phyloP scores from a whole-genome alignment of 1,140 invertebrate species.

The Lucilia sericata region DNA sequence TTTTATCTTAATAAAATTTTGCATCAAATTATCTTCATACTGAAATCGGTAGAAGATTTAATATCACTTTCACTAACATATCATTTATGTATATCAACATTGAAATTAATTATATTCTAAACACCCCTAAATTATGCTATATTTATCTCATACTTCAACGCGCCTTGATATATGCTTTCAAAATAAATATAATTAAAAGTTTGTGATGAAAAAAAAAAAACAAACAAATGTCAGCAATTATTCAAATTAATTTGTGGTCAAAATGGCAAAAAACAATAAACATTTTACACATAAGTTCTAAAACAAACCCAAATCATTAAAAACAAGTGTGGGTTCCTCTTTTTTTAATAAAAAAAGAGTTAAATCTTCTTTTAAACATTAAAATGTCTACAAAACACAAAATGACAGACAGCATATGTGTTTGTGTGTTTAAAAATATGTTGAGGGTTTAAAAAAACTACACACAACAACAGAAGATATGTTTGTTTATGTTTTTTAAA shows the following conservation, averaged over 20 bases:
- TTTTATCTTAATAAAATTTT: too few relatives aligned
- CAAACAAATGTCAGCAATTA: not conserved
- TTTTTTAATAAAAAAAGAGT: not conserved
- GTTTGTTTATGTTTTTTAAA: constrained; percentile 8
- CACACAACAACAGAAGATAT: constrained; percentile 32
- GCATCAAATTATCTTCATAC: too few relatives aligned
- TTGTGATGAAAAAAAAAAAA: not conserved
- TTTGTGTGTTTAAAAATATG: not conserved
- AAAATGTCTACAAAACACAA: not conserved
- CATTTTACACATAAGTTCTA: not conserved
- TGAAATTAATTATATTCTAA: not conserved
- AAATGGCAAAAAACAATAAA: constrained; percentile 10
- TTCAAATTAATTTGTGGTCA: not conserved
- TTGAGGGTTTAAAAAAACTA: not conserved
- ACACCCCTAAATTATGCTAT: not conserved
- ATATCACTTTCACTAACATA: too few relatives aligned
- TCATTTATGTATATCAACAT: too few relatives aligned
- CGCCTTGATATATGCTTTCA: not conserved
- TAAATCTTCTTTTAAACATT: not conserved
- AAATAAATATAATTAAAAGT: constrained; percentile 2
- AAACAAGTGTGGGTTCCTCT: not conserved
- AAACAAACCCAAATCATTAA: not conserved
- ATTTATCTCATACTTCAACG: not conserved
- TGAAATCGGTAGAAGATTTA: too few relatives aligned
- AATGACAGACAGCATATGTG: not conserved